Base-by-base conservation (phyloP, 2,888 invertebrate species). In the Dastarcus helophoroides region DNA sequence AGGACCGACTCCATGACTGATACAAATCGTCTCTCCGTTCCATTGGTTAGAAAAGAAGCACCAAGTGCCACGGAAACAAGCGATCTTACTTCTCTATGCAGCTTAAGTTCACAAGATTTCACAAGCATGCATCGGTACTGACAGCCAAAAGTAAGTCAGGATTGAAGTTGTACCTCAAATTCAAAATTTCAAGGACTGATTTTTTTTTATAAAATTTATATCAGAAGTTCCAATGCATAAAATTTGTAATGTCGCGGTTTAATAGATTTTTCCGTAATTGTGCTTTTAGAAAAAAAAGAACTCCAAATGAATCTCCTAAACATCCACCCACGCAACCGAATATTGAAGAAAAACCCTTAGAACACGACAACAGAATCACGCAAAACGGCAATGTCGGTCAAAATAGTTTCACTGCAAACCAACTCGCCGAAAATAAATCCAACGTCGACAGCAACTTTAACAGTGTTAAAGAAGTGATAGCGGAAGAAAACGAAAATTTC, bases 1-100 rank as follows among this genome's bases (percentile, higher is more conserved):
- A 47, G 56, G 17, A 43, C 53, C 4, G 54, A 58, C 35, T 56
- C 57, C 6, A 48, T 53, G 16, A 56, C 53, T 27, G 55, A 58
- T 28, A 54, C 51, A 7, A 59, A 62, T 38, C 44, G 58, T 9
- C 38, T 62, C 6, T 59, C 60, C 0, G 59, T 71, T 4, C 71
- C 73, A 0, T 44, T 60, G 13, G 37, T 62, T 16, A 41, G 59
- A 11, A 69, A 67, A 42, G 73, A 73, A 25, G 66, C 68, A 12
- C 67, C 72, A 14, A 73, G 73, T 35, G 72, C 71, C 40, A 71
- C 65, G 63, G 79, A 79, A 61, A 77, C 77, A 9, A 78, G 77
- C 39, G 79, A 79, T 47, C 68, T 79, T 30, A 80, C 79, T 4
- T 79, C 79, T 1, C 67, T 79, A 17, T 79, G 79, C 55, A 79